These are phyloP conservation scores for Callyntrura guangdongensis DNA, from an alignment of 2,888 invertebrate genomes.

Conservation along the genomic window DNA sequence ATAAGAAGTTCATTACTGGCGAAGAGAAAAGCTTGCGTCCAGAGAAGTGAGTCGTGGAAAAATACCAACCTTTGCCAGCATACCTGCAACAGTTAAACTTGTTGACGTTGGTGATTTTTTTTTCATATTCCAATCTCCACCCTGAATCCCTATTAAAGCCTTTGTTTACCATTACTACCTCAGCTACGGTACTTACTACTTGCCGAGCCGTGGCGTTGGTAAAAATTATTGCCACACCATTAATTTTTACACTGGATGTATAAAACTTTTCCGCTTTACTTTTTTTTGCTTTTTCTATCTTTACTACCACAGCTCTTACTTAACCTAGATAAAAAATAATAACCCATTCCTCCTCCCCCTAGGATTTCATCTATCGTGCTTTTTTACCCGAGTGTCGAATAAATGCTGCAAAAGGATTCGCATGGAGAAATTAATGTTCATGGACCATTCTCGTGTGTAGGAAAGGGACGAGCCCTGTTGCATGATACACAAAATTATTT, in stretches of 20 bases:
- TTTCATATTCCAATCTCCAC: slow-evolving; percentile 17
- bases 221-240: slow-evolving; percentile 64
- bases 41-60: too few species aligned
- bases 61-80: background rate
- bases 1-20: slow-evolving; percentile 1
- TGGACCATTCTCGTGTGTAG: background rate
- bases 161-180: background rate
- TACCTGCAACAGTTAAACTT: slow-evolving; percentile 23
- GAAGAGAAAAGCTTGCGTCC: background rate
- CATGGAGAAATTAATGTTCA: slow-evolving; percentile 43
- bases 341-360: slow-evolving; percentile 26
- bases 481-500: slow-evolving; percentile 24
- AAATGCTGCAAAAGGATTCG: background rate
- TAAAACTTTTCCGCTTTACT: background rate
- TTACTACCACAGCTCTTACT: background rate
- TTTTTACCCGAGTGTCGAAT: slow-evolving; percentile 7
- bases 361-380: background rate
- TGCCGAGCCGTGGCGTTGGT: background rate
- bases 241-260: slow-evolving; percentile 49
- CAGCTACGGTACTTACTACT: too few species aligned
- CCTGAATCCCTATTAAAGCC: background rate
- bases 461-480: slow-evolving; percentile 56
- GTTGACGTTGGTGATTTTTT: slow-evolving; percentile 12
- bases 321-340: background rate
- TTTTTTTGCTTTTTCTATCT: background rate